Conservation (phyloP, 2,113 vertebrate species). For the Columba janthina region DNA sequence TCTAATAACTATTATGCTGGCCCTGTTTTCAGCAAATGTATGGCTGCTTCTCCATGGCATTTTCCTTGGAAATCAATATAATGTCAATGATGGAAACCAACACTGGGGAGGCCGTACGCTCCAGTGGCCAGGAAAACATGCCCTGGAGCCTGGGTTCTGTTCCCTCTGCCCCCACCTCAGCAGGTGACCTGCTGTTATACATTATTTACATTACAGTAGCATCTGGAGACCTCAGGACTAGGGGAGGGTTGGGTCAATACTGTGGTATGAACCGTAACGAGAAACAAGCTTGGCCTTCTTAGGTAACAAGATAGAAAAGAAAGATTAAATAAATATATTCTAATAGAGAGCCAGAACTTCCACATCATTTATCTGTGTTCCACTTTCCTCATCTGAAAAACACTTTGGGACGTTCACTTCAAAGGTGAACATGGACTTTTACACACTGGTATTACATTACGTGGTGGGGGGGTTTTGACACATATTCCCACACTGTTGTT, state of each 20-base stretch:
- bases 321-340: not conserved
- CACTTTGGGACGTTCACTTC: not conserved
- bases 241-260: not conserved
- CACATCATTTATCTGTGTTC: not conserved
- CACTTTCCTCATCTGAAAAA: not conserved
- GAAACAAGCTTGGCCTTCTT: not conserved
- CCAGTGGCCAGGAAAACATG: not conserved
- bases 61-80: not conserved
- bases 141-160: not conserved
- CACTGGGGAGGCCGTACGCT: not conserved
- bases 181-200: not conserved
- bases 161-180: not conserved
- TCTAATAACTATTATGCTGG: not conserved
- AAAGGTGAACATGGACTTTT: not conserved
- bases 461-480: fast-evolving
- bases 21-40: not conserved
- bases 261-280: fast-evolving
- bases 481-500: not conserved
- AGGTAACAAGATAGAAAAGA: not conserved
- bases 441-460: not conserved
- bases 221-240: not conserved
- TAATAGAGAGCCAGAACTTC: not conserved
- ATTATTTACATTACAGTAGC: not conserved
- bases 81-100: not conserved
- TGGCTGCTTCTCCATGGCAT: not conserved